Evolutionary conservation across 2,888 invertebrate genomes (phyloP), one percentile per base, ranked within the genome.

Genomic region (Anorthoa munda): DNA sequence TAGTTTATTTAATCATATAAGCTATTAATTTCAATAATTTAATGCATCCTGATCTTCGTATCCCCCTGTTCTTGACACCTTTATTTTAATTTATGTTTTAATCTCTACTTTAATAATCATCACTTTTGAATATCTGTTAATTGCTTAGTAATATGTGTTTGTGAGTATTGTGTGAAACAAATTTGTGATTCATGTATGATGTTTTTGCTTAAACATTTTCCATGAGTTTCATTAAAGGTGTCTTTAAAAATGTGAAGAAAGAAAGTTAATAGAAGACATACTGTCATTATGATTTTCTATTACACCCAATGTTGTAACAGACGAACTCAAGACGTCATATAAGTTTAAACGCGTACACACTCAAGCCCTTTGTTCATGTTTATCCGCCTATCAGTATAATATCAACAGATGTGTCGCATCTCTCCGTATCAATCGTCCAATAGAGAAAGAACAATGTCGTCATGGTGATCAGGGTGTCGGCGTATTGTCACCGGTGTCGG

Each of bases 391-490:
- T 80, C 61, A 65, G 64, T 67, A 67, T 65, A 70, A 55, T 67
- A 81, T 80, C 81, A 80, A 72, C 65, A 72, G 50, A 83, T 72
- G 39, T 86, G 84, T 85, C 73, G 81, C 76, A 87, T 77, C 61
- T 64, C 70, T 81, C 63, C 64, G 58, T 65, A 86, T 85, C 81
- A 87, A 89, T 88, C 87, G 88, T 85, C 84, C 74, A 87, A 89
- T 86, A 84, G 85, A 77, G 73, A 74, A 88, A 89, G 91, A 89
- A 92, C 92, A 92, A 92, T 92, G 91, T 90, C 88, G 91, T 92
- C 89, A 90, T 86, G 91, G 90, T 82, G 86, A 88, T 91, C 86
- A 89, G 82, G 81, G 86, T 86, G 83, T 83, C 84, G 78, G 79
- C 55, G 81, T 79, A 81, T 85, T 82, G 85, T 80, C 86, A 82